These are phyloP conservation scores for Tor tambroides DNA, from an alignment of 2,113 vertebrate species.

Conservation along the genomic window DNA sequence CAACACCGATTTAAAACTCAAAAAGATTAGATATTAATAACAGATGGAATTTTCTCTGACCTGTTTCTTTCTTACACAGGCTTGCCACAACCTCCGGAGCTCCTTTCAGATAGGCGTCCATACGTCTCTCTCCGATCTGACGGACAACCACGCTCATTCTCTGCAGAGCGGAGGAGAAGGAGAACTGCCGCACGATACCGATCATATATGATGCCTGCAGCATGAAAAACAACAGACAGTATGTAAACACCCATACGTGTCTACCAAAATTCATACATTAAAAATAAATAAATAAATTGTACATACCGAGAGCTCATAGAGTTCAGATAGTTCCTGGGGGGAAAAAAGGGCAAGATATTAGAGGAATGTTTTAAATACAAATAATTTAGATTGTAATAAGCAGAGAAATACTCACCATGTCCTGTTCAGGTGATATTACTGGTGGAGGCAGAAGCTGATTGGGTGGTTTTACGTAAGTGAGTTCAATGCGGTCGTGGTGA, in stretches of 20 bases:
- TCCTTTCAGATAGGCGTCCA: conserved; percentile 95
- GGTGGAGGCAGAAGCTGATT: conserved; percentile 86
- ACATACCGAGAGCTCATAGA: conserved; percentile 93
- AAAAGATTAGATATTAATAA: not conserved
- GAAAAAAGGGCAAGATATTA: conserved; percentile 46
- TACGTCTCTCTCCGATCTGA: conserved; percentile 88
- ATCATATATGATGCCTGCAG: conserved; percentile 88
- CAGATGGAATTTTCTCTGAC: conserved; percentile 64
- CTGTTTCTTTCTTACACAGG: conserved; percentile 91
- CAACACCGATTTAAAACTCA: not conserved
- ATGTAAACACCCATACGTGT: not conserved
- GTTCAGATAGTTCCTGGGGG: conserved; percentile 91
- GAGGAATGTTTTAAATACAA: not conserved
- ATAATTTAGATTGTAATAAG: not conserved
- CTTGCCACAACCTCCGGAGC: conserved; percentile 91
- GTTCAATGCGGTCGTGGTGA: conserved; percentile 95
- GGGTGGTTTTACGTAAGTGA: conserved; percentile 93
- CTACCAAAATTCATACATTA: not conserved
- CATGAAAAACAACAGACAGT: not conserved
- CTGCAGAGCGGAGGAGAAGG: conserved; percentile 93
- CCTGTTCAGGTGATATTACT: conserved; percentile 76
- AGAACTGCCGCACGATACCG: conserved; percentile 96
- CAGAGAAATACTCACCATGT: conserved; percentile 80
- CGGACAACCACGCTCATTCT: conserved; percentile 92
- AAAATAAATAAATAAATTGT: not conserved